These are phyloP conservation scores for Nasonia oneida DNA, from an alignment of 2,888 invertebrate species.

Conservation along the genomic window DNA sequence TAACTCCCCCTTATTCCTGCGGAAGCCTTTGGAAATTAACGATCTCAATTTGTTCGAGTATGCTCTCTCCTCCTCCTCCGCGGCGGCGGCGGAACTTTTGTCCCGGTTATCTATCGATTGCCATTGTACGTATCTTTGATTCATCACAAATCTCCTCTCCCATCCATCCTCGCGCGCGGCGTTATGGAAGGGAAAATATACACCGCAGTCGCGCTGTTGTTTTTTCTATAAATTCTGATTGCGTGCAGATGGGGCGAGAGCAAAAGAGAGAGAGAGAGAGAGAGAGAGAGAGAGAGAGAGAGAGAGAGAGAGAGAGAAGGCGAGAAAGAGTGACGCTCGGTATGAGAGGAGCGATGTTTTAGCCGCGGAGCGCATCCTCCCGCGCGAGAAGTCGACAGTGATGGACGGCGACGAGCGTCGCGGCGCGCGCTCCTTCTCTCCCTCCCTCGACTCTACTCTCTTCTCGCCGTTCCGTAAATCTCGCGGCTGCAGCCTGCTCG, in stretches of 20 bases:
- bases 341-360: conserved; percentile 45
- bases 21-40: conserved; percentile 68
- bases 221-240: conserved; percentile 10
- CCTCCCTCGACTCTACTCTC: background rate
- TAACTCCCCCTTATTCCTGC: conserved; percentile 56
- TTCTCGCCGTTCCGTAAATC: conserved; percentile 32
- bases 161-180: background rate
- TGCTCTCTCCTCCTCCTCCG: conserved; percentile 43
- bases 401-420: conserved; percentile 40
- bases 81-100: conserved; percentile 64
- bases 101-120: conserved; percentile 38
- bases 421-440: background rate
- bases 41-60: conserved; percentile 74
- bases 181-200: too few species aligned
- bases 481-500: conserved; percentile 20
- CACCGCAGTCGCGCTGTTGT: background rate
- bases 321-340: conserved; percentile 37
- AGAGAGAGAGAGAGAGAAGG: background rate
- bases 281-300: conserved; percentile 28
- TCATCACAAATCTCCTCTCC: background rate
- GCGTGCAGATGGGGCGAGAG: background rate
- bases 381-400: conserved; percentile 48
- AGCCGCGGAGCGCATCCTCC: conserved; percentile 17
- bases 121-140: background rate
- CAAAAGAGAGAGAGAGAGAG: background rate